Evolutionary conservation across 1,140 invertebrate genomes (phyloP).

Genomic region (Marisa cornuarietis): DNA sequence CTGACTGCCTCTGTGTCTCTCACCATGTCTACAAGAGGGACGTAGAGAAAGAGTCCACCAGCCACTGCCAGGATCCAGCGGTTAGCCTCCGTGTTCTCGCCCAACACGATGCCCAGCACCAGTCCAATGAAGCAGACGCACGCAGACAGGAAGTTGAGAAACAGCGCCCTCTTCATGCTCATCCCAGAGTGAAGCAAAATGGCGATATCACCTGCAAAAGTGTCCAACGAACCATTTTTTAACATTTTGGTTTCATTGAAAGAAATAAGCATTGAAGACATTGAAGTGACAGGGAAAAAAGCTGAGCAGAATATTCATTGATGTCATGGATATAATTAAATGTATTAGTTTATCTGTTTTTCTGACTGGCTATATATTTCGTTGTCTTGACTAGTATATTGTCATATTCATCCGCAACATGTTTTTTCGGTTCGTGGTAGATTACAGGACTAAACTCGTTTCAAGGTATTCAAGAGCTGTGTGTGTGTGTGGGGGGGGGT

Average conservation of each 20-base stretch:
- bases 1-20: conserved; percentile 25
- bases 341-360: too few relatives aligned
- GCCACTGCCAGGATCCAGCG: conserved; percentile 72
- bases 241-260: not conserved
- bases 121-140: conserved; percentile 74
- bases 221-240: conserved; percentile 4
- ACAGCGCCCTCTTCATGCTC: conserved; percentile 72
- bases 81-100: conserved; percentile 62
- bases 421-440: too few relatives aligned
- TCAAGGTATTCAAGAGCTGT: too few relatives aligned
- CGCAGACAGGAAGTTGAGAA: conserved; percentile 76
- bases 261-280: not conserved
- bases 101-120: conserved; percentile 69
- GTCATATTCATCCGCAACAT: too few relatives aligned
- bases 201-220: conserved; percentile 74
- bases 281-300: not conserved
- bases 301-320: not conserved
- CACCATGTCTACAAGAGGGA: conserved; percentile 75
- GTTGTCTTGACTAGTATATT: too few relatives aligned
- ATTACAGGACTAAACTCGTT: too few relatives aligned
- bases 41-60: conserved; percentile 75
- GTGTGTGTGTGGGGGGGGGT: too few relatives aligned
- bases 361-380: too few relatives aligned
- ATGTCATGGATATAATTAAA: not conserved
- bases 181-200: conserved; percentile 76